A percentile compares a stretch with the other conserved stretches of the same genome.
These are phyloP conservation scores for Buceros bicornis DNA, from an alignment of 2,797 vertebrate species.

Conservation along the genomic window DNA sequence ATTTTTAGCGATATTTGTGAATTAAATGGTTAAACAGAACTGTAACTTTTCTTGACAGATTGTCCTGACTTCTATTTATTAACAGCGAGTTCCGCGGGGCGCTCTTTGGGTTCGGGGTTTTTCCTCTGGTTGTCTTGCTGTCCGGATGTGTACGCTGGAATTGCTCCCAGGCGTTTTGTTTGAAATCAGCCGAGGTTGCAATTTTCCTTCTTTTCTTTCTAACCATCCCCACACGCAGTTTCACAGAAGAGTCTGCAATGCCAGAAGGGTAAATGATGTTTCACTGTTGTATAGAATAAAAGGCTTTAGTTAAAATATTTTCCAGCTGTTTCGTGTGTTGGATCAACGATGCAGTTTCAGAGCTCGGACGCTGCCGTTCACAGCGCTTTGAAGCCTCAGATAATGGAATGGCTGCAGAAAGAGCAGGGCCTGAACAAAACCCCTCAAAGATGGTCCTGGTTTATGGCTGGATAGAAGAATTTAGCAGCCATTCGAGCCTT, in stretches of 20 bases:
- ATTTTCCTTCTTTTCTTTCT: background rate
- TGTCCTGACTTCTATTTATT: constrained; percentile 62
- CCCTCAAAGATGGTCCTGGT: background rate
- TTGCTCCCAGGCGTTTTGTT: background rate
- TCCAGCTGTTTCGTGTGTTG: constrained; percentile 42
- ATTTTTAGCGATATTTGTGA: constrained; percentile 68
- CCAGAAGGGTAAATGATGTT: constrained; percentile 79
- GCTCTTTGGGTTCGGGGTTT: background rate
- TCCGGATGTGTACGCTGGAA: background rate
- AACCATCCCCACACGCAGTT: constrained; percentile 57
- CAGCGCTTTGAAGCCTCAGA: background rate
- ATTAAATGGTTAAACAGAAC: constrained; percentile 36
- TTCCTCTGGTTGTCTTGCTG: constrained; percentile 32
- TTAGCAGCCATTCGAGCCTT: background rate
- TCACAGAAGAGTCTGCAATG: constrained; percentile 75
- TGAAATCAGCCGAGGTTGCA: constrained; percentile 60
- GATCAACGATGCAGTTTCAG: background rate
- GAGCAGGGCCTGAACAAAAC: background rate
- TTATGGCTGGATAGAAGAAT: background rate
- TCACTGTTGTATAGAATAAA: constrained; percentile 85
- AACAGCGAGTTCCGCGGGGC: constrained; percentile 22
- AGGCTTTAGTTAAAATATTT: constrained; percentile 81
- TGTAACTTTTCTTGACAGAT: constrained; percentile 21
- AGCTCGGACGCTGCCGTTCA: background rate
- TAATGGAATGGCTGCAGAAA: background rate